Evolutionary conservation across 2,113 vertebrate genomes (phyloP).

Genomic region (Coregonus clupeaformis): DNA sequence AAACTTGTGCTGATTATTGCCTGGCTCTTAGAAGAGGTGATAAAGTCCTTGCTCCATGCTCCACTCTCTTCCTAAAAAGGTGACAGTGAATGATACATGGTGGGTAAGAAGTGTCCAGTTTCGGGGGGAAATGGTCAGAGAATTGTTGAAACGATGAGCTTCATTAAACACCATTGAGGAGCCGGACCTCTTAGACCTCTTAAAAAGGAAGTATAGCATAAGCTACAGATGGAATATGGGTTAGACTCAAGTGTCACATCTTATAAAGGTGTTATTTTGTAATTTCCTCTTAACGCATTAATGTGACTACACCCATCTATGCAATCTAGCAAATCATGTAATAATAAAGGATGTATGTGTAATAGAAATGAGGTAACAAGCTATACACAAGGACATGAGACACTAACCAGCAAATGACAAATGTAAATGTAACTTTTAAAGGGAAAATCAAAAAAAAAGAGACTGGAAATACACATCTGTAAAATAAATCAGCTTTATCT

Average conservation of each 20-base stretch:
- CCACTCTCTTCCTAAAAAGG: constrained; percentile 72
- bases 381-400: not conserved
- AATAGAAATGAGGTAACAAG: not conserved
- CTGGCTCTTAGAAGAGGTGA: constrained; percentile 53
- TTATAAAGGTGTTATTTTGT: not conserved
- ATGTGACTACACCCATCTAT: not conserved
- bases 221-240: constrained; percentile 38
- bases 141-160: constrained; percentile 68
- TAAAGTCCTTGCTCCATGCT: constrained; percentile 69
- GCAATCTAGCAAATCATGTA: not conserved
- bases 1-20: constrained; percentile 28
- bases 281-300: not conserved
- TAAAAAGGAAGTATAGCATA: constrained; percentile 23
- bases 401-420: constrained; percentile 1
- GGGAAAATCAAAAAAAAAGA: not conserved
- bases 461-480: not conserved
- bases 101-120: constrained; percentile 74
- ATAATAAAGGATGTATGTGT: not conserved
- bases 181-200: constrained; percentile 36
- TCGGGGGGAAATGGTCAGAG: constrained; percentile 71
- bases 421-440: not conserved
- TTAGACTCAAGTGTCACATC: not conserved
- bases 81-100: constrained; percentile 74
- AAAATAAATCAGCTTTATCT: not conserved
- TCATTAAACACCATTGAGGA: constrained; percentile 76